A percentile compares a stretch with the other conserved stretches of the same genome.
These are phyloP conservation scores for Coreius guichenoti DNA, from an alignment of 2,797 vertebrate species.

Conservation along the genomic window DNA sequence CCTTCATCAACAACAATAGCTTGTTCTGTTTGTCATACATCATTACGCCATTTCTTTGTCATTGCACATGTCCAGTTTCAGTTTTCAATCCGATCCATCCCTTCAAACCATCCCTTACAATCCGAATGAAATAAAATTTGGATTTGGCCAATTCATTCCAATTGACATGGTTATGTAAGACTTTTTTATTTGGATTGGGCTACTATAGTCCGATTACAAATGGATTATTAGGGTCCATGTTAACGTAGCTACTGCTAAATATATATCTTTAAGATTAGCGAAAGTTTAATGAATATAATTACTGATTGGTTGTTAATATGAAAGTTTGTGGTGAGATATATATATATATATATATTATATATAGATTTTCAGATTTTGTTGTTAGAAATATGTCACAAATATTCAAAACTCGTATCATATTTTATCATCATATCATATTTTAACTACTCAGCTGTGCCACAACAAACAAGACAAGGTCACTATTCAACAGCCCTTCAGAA, in stretches of 20 bases:
- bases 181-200: too few relatives aligned
- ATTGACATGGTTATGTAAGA: too few relatives aligned
- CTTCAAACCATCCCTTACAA: not conserved
- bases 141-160: not conserved
- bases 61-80: not conserved
- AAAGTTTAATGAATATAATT: not conserved
- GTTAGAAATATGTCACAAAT: not conserved
- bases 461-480: slow-evolving; percentile 20
- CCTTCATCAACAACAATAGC: not conserved
- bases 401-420: not conserved
- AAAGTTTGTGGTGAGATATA: not conserved
- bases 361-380: not conserved
- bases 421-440: too few relatives aligned
- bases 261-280: not conserved
- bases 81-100: not conserved
- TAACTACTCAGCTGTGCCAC: slow-evolving; percentile 12
- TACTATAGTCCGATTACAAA: too few relatives aligned
- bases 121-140: not conserved
- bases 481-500: slow-evolving; percentile 37
- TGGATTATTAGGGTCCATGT: too few relatives aligned
- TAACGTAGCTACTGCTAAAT: not conserved
- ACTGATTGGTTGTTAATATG: not conserved
- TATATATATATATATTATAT: not conserved
- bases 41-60: not conserved
- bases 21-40: not conserved